A percentile compares a stretch with the other conserved stretches of the same genome.
phyloP scores from a whole-genome alignment of 2,797 vertebrate species.

The Malurus splendens region DNA sequence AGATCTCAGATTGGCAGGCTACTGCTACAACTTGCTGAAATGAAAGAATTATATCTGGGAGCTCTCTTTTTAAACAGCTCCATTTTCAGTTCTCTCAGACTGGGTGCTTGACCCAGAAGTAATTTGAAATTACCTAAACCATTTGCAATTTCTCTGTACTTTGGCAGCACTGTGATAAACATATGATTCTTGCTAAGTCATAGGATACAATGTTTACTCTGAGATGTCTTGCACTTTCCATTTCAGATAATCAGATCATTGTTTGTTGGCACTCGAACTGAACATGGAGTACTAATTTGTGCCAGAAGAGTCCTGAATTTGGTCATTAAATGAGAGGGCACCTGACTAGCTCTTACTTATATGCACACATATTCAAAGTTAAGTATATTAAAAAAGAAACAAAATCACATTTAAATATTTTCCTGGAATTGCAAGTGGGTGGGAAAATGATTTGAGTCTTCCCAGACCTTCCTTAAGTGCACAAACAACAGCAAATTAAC shows the following conservation, averaged over 20 bases:
- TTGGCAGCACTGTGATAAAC: constrained; percentile 50
- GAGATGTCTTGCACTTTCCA: constrained; percentile 27
- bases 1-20: constrained; percentile 31
- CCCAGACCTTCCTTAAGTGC: background rate
- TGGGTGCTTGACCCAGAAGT: constrained; percentile 35
- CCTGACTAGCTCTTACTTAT: background rate
- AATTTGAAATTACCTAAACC: constrained; percentile 49
- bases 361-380: background rate
- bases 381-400: background rate
- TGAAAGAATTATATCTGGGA: background rate
- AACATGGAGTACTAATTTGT: background rate
- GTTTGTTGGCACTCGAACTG: constrained; percentile 17
- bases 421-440: background rate
- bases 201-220: constrained; percentile 47
- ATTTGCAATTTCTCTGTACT: constrained; percentile 15
- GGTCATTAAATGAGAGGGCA: background rate
- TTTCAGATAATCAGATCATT: constrained; percentile 36
- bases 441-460: background rate
- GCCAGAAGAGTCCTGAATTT: background rate
- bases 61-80: background rate
- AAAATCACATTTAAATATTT: background rate
- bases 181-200: constrained; percentile 29
- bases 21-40: background rate
- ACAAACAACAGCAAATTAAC: background rate
- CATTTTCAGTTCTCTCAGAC: constrained; percentile 50